phyloP scores from a whole-genome alignment of 2,113 vertebrate species.

The Callaeas wilsoni region DNA sequence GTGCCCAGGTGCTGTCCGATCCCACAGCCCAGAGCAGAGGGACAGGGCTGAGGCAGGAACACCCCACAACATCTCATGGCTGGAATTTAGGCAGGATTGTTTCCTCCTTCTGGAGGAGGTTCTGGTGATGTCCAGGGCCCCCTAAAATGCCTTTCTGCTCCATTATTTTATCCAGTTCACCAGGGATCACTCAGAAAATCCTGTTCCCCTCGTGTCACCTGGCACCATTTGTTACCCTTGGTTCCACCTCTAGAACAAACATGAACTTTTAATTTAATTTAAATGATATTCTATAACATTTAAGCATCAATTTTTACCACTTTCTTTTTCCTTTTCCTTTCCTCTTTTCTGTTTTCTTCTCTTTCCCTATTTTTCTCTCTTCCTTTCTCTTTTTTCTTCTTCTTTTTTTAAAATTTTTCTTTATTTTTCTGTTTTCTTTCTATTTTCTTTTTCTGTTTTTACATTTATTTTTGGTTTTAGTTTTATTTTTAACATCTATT shows the following conservation, averaged over 20 bases:
- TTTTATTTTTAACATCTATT: neutral
- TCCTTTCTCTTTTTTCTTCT: neutral
- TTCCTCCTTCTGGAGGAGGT: neutral
- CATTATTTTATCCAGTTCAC: neutral
- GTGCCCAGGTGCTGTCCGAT: neutral
- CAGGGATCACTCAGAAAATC: neutral
- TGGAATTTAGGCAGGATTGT: neutral
- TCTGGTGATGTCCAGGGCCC: neutral
- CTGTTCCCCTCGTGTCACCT: neutral
- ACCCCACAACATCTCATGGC: rapidly evolving
- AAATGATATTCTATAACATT: neutral
- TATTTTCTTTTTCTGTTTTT: neutral
- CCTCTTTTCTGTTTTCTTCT: neutral
- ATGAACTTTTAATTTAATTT: neutral
- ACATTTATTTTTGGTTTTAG: neutral
- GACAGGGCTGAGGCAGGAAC: neutral
- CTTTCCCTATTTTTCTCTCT: neutral
- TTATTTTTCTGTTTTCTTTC: neutral
- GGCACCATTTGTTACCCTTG: neutral
- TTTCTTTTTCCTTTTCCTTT: neutral
- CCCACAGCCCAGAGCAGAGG: neutral
- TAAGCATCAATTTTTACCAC: neutral
- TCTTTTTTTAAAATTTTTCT: no score
- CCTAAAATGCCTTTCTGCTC: neutral
- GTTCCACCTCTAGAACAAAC: neutral